Evolutionary conservation across 2,888 invertebrate species (phyloP).

Genomic region (Choristoneura rosaceana): DNA sequence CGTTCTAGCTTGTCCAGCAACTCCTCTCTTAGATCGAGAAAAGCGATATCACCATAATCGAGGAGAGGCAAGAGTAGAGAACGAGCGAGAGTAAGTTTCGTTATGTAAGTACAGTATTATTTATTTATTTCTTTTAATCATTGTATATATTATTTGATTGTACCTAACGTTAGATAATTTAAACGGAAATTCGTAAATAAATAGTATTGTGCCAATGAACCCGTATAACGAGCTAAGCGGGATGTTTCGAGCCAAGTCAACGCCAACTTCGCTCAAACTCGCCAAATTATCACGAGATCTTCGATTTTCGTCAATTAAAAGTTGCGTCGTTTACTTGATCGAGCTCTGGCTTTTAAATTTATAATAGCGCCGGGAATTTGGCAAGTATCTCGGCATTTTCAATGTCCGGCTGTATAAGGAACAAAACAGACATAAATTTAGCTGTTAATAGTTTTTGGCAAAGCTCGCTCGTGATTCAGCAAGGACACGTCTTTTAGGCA

Average conservation of each 20-base stretch:
- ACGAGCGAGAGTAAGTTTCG: too few species aligned
- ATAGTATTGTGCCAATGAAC: not conserved
- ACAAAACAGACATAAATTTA: slow-evolving; percentile 20
- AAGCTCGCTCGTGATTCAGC: slow-evolving; percentile 16
- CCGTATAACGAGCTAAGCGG: not conserved
- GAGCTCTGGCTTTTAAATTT: not conserved
- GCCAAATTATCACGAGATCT: slow-evolving; percentile 17
- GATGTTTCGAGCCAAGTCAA: not conserved
- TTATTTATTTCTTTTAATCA: too few species aligned
- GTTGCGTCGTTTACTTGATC: slow-evolving; percentile 19
- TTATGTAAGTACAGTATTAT: too few species aligned
- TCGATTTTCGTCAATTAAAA: slow-evolving; percentile 36
- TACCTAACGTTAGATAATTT: too few species aligned
- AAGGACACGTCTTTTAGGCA: slow-evolving; percentile 17
- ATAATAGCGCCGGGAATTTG: slow-evolving; percentile 7
- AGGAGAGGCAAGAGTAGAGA: too few species aligned
- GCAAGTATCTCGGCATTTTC: not conserved
- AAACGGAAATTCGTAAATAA: not conserved
- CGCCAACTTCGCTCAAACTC: not conserved
- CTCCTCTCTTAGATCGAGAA: too few species aligned
- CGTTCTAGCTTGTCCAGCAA: too few species aligned
- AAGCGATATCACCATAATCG: too few species aligned
- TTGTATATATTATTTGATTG: too few species aligned
- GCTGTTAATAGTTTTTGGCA: slow-evolving; percentile 36
- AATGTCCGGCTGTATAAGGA: not conserved